Conservation (phyloP, 2,797 vertebrate species). For the Microcaecilia unicolor region DNA sequence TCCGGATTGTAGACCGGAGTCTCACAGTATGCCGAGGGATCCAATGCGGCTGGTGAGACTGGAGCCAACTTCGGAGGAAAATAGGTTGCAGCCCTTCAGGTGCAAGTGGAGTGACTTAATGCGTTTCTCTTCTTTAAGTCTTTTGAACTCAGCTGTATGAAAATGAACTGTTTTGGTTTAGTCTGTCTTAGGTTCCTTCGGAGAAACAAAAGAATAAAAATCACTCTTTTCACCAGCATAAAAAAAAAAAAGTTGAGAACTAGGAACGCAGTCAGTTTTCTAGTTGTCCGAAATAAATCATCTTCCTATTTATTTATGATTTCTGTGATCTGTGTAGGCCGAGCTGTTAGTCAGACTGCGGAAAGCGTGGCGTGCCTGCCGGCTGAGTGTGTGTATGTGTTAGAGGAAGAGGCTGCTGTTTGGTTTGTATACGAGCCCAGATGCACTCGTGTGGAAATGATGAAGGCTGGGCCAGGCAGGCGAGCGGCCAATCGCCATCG, state of each 20-base stretch:
- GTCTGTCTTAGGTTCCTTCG: constrained; percentile 39
- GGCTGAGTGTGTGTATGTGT: constrained; percentile 44
- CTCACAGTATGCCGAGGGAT: constrained; percentile 86
- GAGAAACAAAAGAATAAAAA: constrained; percentile 26
- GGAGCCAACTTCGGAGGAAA: constrained; percentile 97
- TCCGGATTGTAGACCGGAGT: constrained; percentile 89
- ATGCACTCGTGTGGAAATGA: constrained; percentile 81
- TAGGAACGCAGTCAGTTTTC: constrained; percentile 42
- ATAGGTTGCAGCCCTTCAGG: constrained; percentile 34
- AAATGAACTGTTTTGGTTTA: constrained; percentile 43
- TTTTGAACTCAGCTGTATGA: constrained; percentile 43
- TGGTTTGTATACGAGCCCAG: constrained; percentile 83
- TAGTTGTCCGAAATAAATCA: constrained; percentile 51
- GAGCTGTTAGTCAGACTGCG: constrained; percentile 52
- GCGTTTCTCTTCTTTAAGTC: constrained; percentile 31
- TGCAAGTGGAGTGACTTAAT: no score
- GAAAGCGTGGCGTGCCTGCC: constrained; percentile 58
- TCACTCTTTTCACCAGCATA: constrained; percentile 34
- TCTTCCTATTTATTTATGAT: constrained; percentile 46
- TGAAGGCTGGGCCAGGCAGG: constrained; percentile 86
- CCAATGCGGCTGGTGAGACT: constrained; percentile 93
- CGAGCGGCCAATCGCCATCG: constrained; percentile 82
- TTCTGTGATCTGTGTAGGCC: constrained; percentile 52
- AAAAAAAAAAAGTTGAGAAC: constrained; percentile 48
- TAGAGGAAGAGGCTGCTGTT: constrained; percentile 72